Evolutionary conservation across 37 sponge, comb jelly and placozoan genomes (phyloP).

Genomic region (Tethya wilhelma): DNA sequence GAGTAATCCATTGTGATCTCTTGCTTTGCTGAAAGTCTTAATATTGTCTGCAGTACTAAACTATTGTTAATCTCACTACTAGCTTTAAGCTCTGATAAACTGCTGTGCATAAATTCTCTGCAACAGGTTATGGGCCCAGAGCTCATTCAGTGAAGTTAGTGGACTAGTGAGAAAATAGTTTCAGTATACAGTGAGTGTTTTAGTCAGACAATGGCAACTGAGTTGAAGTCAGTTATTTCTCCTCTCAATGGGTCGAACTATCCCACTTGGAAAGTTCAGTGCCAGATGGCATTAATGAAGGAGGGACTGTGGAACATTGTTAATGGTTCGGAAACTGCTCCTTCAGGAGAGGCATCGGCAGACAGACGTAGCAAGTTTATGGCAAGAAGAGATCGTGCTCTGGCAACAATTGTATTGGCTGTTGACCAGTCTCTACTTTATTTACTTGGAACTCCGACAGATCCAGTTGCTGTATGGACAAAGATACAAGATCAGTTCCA

Average conservation of each 20-base stretch:
- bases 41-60: too few relatives aligned
- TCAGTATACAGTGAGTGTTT: neutral
- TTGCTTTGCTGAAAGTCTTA: too few relatives aligned
- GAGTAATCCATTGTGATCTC: too few relatives aligned
- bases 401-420: constrained; percentile 57
- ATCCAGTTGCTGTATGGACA: constrained; percentile 54
- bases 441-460: constrained; percentile 42
- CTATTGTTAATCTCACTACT: too few relatives aligned
- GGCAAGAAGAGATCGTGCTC: constrained; percentile 37
- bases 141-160: too few relatives aligned
- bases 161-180: too few relatives aligned
- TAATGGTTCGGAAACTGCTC: constrained; percentile 14
- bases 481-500: constrained; percentile 47
- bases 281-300: too few relatives aligned
- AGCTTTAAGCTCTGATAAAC: too few relatives aligned
- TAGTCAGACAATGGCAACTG: constrained; percentile 2
- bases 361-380: constrained; percentile 30
- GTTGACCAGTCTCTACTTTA: constrained; percentile 58
- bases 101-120: too few relatives aligned
- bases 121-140: too few relatives aligned
- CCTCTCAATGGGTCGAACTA: constrained; percentile 19
- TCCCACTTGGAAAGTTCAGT: too few relatives aligned
- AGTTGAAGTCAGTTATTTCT: neutral
- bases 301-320: too few relatives aligned
- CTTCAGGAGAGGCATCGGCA: constrained; percentile 1